Evolutionary conservation across 1,140 invertebrate species (phyloP).

Genomic region (Drosophila sp.): DNA sequence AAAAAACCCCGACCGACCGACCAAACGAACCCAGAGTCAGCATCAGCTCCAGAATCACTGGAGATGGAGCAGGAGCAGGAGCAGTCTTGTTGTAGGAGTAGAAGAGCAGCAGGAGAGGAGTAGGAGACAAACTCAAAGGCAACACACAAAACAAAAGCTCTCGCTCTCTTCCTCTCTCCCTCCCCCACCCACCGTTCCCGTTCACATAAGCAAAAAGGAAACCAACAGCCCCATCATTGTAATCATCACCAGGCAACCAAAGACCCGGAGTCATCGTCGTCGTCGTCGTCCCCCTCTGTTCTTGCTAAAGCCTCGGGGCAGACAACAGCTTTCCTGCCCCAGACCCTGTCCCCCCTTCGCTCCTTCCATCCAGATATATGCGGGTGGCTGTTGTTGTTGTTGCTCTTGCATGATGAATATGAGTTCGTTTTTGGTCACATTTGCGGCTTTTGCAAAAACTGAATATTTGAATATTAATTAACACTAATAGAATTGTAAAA

Average conservation of each 20-base stretch:
- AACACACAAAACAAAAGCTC: conserved; percentile 68
- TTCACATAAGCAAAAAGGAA: conserved; percentile 73
- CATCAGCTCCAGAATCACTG: conserved; percentile 21
- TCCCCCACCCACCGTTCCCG: not conserved
- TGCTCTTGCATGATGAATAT: conserved; percentile 22
- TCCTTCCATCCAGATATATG: not conserved
- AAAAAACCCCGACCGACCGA: conserved; percentile 10
- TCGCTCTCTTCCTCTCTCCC: not conserved
- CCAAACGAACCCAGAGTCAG: conserved; percentile 25
- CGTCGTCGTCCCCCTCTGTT: not conserved
- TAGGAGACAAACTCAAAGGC: conserved; percentile 10
- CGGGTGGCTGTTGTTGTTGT: conserved; percentile 1
- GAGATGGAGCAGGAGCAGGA: conserved; percentile 25
- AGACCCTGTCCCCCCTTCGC: not conserved
- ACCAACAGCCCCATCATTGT: conserved; percentile 73
- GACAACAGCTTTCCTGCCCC: conserved; percentile 16
- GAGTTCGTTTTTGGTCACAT: conserved; percentile 51
- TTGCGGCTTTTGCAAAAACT: conserved; percentile 49
- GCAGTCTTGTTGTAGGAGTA: conserved; percentile 12
- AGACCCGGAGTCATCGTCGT: conserved; percentile 18
- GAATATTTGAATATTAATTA: conserved; percentile 74
- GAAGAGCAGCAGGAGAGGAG: conserved; percentile 19
- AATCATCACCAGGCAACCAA: conserved; percentile 75
- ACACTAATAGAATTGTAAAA: conserved; percentile 74
- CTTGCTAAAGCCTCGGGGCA: conserved; percentile 7